Evolutionary conservation across 2,888 invertebrate genomes (phyloP).

Genomic region (Acronicta aceris): DNA sequence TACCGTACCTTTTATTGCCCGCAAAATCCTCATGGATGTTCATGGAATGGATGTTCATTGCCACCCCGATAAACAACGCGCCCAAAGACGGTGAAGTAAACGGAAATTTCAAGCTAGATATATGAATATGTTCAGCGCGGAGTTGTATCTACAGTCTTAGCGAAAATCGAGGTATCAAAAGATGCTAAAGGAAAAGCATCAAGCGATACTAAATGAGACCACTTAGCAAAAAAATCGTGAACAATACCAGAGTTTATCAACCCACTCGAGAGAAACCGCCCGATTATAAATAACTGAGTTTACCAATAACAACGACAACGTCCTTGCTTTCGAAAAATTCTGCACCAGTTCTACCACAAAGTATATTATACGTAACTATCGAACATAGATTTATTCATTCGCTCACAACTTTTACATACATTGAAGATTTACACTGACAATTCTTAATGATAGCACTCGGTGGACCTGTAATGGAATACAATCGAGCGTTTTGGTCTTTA

Average conservation of each 20-base stretch:
- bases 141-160: too few species aligned
- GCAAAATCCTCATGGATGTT: too few species aligned
- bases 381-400: neutral
- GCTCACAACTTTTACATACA: slow-evolving; percentile 11
- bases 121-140: too few species aligned
- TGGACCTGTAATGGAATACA: slow-evolving; percentile 8
- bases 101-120: too few species aligned
- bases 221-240: slow-evolving; percentile 4
- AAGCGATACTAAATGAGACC: neutral
- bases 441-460: accelerated
- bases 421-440: neutral
- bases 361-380: neutral
- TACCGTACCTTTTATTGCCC: too few species aligned
- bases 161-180: neutral
- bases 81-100: too few species aligned
- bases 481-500: neutral
- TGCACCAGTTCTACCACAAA: slow-evolving; percentile 34
- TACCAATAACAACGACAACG: slow-evolving; percentile 55
- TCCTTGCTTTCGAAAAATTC: slow-evolving; percentile 74
- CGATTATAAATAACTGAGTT: slow-evolving; percentile 57
- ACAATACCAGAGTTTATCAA: slow-evolving; percentile 33
- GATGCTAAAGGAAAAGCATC: too few species aligned
- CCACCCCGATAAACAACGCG: too few species aligned
- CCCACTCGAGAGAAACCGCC: slow-evolving; percentile 62
- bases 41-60: too few species aligned